phyloP scores from a whole-genome alignment of 1,140 invertebrate genomes.

The Drosophila sucinea region DNA sequence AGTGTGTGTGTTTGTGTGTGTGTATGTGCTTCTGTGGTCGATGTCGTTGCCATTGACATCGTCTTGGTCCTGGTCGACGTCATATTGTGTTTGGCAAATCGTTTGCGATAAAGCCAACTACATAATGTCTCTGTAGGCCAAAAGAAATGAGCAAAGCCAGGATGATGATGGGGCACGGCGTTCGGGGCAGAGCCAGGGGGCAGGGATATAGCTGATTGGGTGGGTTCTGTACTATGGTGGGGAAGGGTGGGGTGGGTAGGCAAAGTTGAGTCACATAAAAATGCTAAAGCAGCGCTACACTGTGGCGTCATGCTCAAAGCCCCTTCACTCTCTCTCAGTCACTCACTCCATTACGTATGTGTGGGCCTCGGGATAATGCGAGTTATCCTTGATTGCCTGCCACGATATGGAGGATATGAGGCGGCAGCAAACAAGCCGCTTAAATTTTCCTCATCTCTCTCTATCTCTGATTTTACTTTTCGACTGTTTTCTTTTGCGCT shows the following conservation, averaged over 20 bases:
- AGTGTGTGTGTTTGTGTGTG: slow-evolving; percentile 6
- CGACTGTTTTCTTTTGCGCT: slow-evolving; percentile 30
- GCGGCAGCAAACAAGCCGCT: slow-evolving; percentile 60
- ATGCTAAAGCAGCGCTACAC: slow-evolving; percentile 72
- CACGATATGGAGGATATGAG: slow-evolving; percentile 54
- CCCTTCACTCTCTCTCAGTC: neutral
- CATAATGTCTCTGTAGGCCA: slow-evolving; percentile 75
- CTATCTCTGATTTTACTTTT: slow-evolving; percentile 19
- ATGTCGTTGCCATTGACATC: slow-evolving; percentile 53
- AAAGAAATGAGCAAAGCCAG: slow-evolving; percentile 11
- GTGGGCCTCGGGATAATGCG: slow-evolving; percentile 61
- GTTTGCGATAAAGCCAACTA: slow-evolving; percentile 79
- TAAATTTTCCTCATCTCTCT: slow-evolving; percentile 36
- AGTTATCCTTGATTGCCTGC: slow-evolving; percentile 78
- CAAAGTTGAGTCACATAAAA: slow-evolving; percentile 55
- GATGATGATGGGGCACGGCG: neutral
- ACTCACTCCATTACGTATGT: slow-evolving; percentile 26
- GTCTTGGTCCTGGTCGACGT: slow-evolving; percentile 51
- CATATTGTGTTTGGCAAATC: slow-evolving; percentile 79
- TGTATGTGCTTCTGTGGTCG: slow-evolving; percentile 46
- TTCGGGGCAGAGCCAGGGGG: neutral
- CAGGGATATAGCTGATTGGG: neutral
- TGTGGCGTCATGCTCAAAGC: slow-evolving; percentile 52
- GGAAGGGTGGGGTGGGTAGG: slow-evolving; percentile 12
- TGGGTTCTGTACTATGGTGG: neutral